phyloP scores from a whole-genome alignment of 1,140 invertebrate species.

The Drosophila pallidifrons region DNA sequence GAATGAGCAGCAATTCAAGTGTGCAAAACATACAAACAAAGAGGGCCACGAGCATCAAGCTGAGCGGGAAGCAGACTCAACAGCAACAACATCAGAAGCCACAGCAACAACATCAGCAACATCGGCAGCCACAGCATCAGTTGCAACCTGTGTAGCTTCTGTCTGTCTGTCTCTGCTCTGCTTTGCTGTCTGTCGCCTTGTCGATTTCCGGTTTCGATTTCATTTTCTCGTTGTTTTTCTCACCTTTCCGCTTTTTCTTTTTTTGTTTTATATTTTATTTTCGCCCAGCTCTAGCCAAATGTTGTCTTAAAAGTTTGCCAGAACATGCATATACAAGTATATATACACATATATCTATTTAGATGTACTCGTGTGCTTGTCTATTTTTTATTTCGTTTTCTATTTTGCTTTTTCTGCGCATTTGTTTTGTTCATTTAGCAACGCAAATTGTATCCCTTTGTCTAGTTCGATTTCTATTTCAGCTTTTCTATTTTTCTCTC shows the following conservation, averaged over 20 bases:
- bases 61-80: not conserved
- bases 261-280: not conserved
- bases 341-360: not conserved
- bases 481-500: not conserved
- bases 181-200: conserved; percentile 26
- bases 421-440: conserved; percentile 48
- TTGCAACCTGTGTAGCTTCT: conserved; percentile 31
- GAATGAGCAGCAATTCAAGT: conserved; percentile 70
- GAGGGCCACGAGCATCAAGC: not conserved
- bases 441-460: conserved; percentile 43
- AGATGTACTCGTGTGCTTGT: not conserved
- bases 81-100: not conserved
- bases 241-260: not conserved
- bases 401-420: conserved; percentile 23
- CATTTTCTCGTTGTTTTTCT: conserved; percentile 51
- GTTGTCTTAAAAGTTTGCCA: conserved; percentile 39
- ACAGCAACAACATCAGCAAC: not conserved
- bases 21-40: conserved; percentile 55
- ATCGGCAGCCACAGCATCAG: conserved; percentile 11
- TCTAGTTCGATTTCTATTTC: conserved; percentile 27
- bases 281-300: conserved; percentile 19
- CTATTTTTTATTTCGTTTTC: conserved; percentile 8
- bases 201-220: conserved; percentile 69
- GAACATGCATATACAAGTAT: conserved; percentile 18
- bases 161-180: conserved; percentile 25